Conservation (phyloP, 2,113 vertebrate genomes). For the Corvus hawaiiensis region DNA sequence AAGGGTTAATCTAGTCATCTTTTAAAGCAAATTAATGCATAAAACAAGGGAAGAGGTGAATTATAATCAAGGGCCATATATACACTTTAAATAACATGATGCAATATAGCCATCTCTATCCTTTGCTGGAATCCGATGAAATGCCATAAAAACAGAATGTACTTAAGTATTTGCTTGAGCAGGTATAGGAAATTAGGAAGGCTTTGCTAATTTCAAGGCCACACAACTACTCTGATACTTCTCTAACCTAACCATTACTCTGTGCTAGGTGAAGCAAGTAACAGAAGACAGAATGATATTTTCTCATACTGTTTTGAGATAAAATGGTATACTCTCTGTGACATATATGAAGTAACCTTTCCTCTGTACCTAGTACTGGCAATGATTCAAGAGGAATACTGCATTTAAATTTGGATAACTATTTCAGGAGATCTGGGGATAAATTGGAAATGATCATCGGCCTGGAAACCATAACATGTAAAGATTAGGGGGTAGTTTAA, state of each 20-base stretch:
- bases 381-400: not conserved
- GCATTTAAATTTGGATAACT: not conserved
- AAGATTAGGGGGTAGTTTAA: not conserved
- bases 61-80: not conserved
- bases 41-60: not conserved
- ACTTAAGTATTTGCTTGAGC: not conserved
- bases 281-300: not conserved
- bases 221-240: not conserved
- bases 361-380: not conserved
- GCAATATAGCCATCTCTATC: not conserved
- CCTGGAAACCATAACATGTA: not conserved
- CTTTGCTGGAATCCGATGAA: not conserved
- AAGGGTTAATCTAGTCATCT: constrained; percentile 13
- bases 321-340: not conserved
- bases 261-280: not conserved
- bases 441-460: not conserved
- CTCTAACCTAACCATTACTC: not conserved
- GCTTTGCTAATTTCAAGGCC: not conserved
- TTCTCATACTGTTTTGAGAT: not conserved
- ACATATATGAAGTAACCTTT: not conserved
- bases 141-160: not conserved
- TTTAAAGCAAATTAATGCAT: not conserved
- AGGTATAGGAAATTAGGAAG: not conserved
- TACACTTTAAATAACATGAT: not conserved
- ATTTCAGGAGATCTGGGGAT: not conserved